Conservation (phyloP, 30 jellyfish, hydroid and myxozoan species). For the Aurelia aurita region DNA sequence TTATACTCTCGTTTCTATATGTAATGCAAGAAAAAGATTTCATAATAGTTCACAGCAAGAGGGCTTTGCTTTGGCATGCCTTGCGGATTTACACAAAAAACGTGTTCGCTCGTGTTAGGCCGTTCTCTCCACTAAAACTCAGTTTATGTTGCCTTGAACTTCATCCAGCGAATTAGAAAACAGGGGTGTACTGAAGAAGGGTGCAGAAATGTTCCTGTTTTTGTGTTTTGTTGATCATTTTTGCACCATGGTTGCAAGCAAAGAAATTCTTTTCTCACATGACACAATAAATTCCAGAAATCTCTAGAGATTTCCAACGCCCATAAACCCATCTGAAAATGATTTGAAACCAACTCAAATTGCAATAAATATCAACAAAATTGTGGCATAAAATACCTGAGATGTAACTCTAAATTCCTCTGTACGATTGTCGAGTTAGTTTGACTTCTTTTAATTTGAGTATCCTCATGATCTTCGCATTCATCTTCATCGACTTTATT, state of each 20-base stretch:
- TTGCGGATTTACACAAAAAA: too few relatives aligned
- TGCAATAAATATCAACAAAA: background rate
- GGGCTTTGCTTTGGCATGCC: too few relatives aligned
- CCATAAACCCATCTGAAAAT: background rate
- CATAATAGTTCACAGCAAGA: too few relatives aligned
- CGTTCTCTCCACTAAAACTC: too few relatives aligned
- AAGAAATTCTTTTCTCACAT: background rate
- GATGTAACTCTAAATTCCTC: slow-evolving; percentile 61
- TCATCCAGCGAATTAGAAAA: too few relatives aligned
- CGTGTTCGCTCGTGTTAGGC: too few relatives aligned
- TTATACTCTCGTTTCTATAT: too few relatives aligned
- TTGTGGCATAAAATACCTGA: slow-evolving; percentile 20
- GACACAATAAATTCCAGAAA: slow-evolving; percentile 22
- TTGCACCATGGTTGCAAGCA: slow-evolving; percentile 33
- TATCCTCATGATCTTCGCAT: background rate
- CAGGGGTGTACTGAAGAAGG: too few relatives aligned
- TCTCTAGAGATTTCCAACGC: background rate
- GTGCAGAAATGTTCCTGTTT: too few relatives aligned
- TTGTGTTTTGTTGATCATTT: slow-evolving; percentile 12
- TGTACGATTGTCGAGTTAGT: slow-evolving; percentile 61
- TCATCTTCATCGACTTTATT: background rate
- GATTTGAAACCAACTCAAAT: background rate
- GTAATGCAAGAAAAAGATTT: too few relatives aligned
- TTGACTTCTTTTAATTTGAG: slow-evolving; percentile 27
- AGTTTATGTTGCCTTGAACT: too few relatives aligned